A percentile compares a stretch with the other conserved stretches of the same genome.
Conservation (phyloP, 2,113 vertebrate species). For the Entomyzon cyanotis region DNA sequence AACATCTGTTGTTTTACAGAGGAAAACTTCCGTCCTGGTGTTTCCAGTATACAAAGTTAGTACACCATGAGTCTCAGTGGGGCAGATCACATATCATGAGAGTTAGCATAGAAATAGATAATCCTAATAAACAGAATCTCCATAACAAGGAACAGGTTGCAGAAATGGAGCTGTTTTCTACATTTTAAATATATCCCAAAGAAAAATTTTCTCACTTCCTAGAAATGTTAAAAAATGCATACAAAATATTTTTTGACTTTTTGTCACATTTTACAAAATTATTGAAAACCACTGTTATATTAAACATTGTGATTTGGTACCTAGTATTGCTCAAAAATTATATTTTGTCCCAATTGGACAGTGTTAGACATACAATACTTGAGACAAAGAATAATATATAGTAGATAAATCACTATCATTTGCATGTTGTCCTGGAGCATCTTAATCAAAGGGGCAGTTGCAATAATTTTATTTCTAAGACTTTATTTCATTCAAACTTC, state of each 20-base stretch:
- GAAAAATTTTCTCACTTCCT: neutral
- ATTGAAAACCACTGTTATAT: neutral
- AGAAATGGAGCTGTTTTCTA: neutral
- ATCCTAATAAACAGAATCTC: neutral
- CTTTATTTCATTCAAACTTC: neutral
- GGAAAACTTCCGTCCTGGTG: neutral
- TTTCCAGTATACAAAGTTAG: neutral
- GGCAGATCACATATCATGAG: neutral
- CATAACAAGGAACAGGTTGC: neutral
- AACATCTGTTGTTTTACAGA: neutral
- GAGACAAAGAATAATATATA: neutral
- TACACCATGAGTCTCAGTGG: fast-evolving
- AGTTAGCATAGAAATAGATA: neutral
- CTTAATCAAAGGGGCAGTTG: neutral
- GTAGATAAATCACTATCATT: neutral
- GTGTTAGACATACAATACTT: neutral
- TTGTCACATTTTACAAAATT: neutral
- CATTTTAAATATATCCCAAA: neutral
- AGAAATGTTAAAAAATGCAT: neutral
- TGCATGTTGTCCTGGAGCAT: neutral
- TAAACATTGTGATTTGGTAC: neutral
- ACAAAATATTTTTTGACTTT: neutral
- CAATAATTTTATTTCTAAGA: neutral
- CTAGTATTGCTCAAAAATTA: neutral
- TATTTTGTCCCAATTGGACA: neutral